A percentile compares a stretch with the other conserved stretches of the same genome.
These are phyloP conservation scores for Monomorium pharaonis DNA, from an alignment of 1,140 invertebrate species.

Conservation along the genomic window DNA sequence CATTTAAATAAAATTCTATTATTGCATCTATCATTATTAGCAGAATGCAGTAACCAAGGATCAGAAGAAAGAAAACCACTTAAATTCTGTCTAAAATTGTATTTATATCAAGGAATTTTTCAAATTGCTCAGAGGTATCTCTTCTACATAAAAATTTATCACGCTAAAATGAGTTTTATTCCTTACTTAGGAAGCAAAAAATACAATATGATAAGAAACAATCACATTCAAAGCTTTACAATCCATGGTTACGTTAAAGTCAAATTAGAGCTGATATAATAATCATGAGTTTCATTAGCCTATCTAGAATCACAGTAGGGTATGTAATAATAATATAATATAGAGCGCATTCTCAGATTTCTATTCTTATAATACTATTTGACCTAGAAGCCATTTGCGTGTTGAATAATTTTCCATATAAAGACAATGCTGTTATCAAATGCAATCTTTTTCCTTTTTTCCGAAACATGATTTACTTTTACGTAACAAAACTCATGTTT, in stretches of 20 bases:
- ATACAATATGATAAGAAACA: conserved; percentile 16
- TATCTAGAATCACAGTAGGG: conserved; percentile 38
- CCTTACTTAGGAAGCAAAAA: background rate
- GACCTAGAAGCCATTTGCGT: background rate
- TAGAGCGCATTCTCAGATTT: conserved; percentile 6
- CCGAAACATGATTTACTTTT: background rate
- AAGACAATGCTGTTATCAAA: conserved; percentile 7
- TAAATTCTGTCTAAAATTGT: conserved; percentile 14
- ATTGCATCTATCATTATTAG: background rate
- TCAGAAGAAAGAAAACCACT: conserved; percentile 19
- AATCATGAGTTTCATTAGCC: conserved; percentile 12
- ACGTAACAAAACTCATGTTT: conserved; percentile 22
- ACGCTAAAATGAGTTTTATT: background rate
- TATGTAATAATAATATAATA: conserved; percentile 28
- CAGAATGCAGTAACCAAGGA: no score
- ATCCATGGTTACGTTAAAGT: background rate
- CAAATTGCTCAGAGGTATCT: conserved; percentile 7
- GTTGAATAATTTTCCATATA: conserved; percentile 20
- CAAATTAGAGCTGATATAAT: background rate
- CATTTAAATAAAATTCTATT: background rate
- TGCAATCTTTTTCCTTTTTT: conserved; percentile 14
- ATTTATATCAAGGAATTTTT: conserved; percentile 29
- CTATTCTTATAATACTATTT: conserved; percentile 4
- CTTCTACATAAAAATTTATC: conserved; percentile 12
- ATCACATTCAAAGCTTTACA: background rate